These are phyloP conservation scores for Solea solea DNA, from an alignment of 2,113 vertebrate species.

Conservation along the genomic window DNA sequence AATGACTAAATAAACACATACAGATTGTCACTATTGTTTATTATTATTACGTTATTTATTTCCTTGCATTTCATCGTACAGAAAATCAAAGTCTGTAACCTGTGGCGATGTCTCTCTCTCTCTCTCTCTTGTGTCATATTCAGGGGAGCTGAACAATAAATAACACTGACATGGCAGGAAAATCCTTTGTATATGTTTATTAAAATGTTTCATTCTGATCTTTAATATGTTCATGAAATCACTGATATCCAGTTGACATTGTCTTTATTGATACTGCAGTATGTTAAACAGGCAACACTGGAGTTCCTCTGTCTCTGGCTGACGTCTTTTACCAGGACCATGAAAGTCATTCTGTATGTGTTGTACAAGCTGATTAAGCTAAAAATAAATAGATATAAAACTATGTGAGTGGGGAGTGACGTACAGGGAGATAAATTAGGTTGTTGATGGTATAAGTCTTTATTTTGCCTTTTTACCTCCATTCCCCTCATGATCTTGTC, in stretches of 20 bases:
- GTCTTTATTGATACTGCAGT: conserved; percentile 26
- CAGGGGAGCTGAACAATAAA: conserved; percentile 8
- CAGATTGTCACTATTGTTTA: too few species aligned
- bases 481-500: conserved; percentile 34
- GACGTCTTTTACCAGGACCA: conserved; percentile 24
- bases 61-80: too few species aligned
- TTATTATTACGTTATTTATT: too few species aligned
- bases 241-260: conserved; percentile 25
- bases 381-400: conserved; percentile 1
- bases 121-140: too few species aligned
- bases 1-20: too few species aligned
- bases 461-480: conserved; percentile 10
- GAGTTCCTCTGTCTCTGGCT: conserved; percentile 1
- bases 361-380: conserved; percentile 41
- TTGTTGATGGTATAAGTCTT: conserved; percentile 1
- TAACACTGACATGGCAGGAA: conserved; percentile 2
- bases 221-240: neutral
- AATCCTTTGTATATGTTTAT: conserved; percentile 30
- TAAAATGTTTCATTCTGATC: conserved; percentile 8
- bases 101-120: too few species aligned
- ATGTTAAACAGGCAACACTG: conserved; percentile 34
- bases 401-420: conserved; percentile 16
- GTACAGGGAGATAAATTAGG: conserved; percentile 29
- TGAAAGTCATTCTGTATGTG: conserved; percentile 15
- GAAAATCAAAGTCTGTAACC: too few species aligned